Base-by-base conservation (phyloP, 2,888 invertebrate species). In the Megamerina dolium region DNA sequence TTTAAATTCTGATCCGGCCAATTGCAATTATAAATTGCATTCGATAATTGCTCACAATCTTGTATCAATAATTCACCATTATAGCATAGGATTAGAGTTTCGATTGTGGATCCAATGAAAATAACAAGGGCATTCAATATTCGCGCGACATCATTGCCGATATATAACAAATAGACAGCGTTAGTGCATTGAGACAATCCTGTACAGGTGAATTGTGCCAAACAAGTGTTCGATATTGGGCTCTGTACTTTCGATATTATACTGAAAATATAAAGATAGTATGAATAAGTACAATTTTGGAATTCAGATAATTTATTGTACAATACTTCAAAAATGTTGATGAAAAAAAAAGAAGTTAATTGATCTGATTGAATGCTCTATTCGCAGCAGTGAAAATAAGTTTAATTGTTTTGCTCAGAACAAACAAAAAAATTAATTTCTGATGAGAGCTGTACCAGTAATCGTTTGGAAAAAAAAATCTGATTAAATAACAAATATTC, bases 71-170 rank as follows among this genome's bases (percentile, higher is more conserved):
- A 68, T 51, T 75, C 75, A 0, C 77, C 76, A 37, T 72, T 75
- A 72, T 75, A 75, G 56, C 79, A 78, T 40, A 76, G 70, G 4
- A 76, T 59, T 18, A 74, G 69, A 13, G 76, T 67, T 49, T 78
- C 77, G 0, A 72, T 64, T 34, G 74, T 55, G 57, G 76, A 73
- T 2, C 74, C 71, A 32, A 68, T 58, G 63, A 74, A 6, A 16
- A 64, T 50, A 3, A 58, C 35, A 1, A 49, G 3, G 2, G 49
- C 13, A 27, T 58, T 41, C 5, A 57, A 34, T 0, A 55, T 2
- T 18, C 52, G 48, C 1, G 57, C 49, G 1, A 45, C 3, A 16
- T 52, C 47, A 16, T 51, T 12, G 0, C 53, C 41, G 0, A 52
- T 47, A 66, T 73, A 36, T 63, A 75, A 49, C 57, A 70, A 55